phyloP scores from a whole-genome alignment of 2,113 vertebrate species.

The Apteryx owenii region DNA sequence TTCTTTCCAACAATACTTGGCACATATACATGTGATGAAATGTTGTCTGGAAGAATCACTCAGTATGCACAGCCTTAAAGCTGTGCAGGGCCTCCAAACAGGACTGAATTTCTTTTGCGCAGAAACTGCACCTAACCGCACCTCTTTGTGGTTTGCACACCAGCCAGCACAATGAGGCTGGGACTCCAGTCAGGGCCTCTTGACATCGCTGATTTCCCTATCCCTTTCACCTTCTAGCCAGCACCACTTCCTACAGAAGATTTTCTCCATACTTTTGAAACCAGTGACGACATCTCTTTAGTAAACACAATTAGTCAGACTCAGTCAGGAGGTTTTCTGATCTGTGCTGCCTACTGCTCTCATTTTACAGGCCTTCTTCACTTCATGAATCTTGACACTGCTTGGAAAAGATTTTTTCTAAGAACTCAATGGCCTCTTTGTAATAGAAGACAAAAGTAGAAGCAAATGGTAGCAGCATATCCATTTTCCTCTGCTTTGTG shows the following conservation, averaged over 20 bases:
- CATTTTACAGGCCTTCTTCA: background rate
- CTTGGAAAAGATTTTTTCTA: background rate
- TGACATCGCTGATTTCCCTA: background rate
- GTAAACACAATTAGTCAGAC: background rate
- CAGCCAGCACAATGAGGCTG: background rate
- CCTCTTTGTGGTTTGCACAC: background rate
- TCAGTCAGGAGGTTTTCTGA: background rate
- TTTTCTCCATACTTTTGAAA: background rate
- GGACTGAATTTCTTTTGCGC: background rate
- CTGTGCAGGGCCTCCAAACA: background rate
- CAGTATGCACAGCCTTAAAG: background rate
- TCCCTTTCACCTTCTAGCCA: background rate
- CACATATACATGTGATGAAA: background rate
- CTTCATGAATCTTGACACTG: background rate
- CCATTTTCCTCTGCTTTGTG: background rate
- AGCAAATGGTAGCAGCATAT: background rate
- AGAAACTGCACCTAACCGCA: background rate
- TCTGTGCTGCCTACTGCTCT: background rate
- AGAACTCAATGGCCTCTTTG: background rate
- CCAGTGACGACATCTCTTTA: rapidly evolving
- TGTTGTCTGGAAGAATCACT: background rate
- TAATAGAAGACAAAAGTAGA: background rate
- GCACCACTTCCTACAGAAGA: background rate
- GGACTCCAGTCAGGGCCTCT: background rate
- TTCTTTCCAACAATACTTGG: background rate